A percentile compares a stretch with the other conserved stretches of the same genome.
These are phyloP conservation scores for Trichosurus vulpecula DNA, from an alignment of 2,797 vertebrate genomes.

Conservation along the genomic window DNA sequence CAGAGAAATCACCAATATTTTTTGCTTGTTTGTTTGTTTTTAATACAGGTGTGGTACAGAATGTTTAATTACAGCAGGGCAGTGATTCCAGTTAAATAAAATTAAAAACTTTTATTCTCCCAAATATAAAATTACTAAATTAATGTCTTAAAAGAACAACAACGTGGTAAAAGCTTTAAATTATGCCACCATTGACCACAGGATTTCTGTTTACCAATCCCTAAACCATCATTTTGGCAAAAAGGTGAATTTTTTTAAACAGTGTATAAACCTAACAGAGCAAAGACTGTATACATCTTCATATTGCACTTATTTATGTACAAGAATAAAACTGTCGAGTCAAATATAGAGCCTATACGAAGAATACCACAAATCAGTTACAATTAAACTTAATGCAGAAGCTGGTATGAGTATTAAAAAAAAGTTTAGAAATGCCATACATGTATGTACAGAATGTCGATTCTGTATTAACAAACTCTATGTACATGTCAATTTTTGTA, in stretches of 20 bases:
- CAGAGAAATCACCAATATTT: conserved; percentile 85
- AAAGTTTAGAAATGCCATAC: conserved; percentile 89
- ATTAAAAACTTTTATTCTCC: conserved; percentile 89
- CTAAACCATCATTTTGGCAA: conserved; percentile 94
- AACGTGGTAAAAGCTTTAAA: conserved; percentile 93
- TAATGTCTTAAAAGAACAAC: conserved; percentile 92
- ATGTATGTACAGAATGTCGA: conserved; percentile 85
- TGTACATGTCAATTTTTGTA: conserved; percentile 81
- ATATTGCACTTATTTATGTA: conserved; percentile 97
- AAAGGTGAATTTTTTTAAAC: conserved; percentile 90
- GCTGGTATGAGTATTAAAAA: conserved; percentile 83
- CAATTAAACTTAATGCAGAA: conserved; percentile 85
- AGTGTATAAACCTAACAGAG: conserved; percentile 94
- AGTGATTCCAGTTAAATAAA: conserved; percentile 96
- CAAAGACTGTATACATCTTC: conserved; percentile 92
- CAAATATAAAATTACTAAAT: conserved; percentile 95
- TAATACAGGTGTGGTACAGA: conserved; percentile 88
- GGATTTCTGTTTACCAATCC: conserved; percentile 87
- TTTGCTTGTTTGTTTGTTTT: conserved; percentile 83
- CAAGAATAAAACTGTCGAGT: conserved; percentile 88
- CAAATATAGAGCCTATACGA: conserved; percentile 80
- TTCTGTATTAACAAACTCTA: conserved; percentile 86
- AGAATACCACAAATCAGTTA: conserved; percentile 83
- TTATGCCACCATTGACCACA: conserved; percentile 87
- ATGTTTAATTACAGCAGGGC: conserved; percentile 89